Base-by-base conservation (phyloP, 2,888 invertebrate species). In the Rotaria socialis region DNA sequence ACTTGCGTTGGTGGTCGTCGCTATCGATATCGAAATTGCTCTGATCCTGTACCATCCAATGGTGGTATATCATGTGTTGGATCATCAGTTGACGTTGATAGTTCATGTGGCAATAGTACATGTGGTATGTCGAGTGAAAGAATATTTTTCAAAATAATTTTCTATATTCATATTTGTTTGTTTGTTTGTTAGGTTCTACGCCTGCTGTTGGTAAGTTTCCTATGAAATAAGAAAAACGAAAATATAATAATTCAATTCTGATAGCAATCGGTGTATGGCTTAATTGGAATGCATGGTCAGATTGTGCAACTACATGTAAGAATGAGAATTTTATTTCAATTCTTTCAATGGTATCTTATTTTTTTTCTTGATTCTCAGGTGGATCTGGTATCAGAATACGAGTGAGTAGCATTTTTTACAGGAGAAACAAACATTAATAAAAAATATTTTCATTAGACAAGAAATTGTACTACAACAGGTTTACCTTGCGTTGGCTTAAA, bases 11-110 rank as follows among this genome's bases (percentile, higher is more conserved):
- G 80, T 80, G 80, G 80, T 14, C 43, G 47, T 24, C 24, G 47
- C 24, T 80, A 80, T 80, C 80, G 89, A 85, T 88, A 87, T 19
- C 88, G 90, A 50, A 84, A 86, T 24, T 90, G 90, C 86, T 89
- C 89, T 88, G 88, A 88, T 87, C 90, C 90, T 5, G 86, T 88
- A 19, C 90, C 90, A 8, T 87, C 86, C 14, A 86, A 89, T 86
- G 89, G 89, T 22, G 90, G 90, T 0, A 86, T 87, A 35, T 58
- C 87, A 11, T 90, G 90, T 87, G 47, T 85, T 24, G 90, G 90
- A 0, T 74, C 88, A 3, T 58, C 87, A 6, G 85, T 87, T 10
- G 88, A 89, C 50, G 87, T 87, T 47, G 88, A 88, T 85, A 24
- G 47, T 80, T 88, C 88, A 55, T 90, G 90, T 88, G 80, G 80